These are phyloP conservation scores for Drosophila recens DNA, from an alignment of 2,888 invertebrate species.

Conservation along the genomic window DNA sequence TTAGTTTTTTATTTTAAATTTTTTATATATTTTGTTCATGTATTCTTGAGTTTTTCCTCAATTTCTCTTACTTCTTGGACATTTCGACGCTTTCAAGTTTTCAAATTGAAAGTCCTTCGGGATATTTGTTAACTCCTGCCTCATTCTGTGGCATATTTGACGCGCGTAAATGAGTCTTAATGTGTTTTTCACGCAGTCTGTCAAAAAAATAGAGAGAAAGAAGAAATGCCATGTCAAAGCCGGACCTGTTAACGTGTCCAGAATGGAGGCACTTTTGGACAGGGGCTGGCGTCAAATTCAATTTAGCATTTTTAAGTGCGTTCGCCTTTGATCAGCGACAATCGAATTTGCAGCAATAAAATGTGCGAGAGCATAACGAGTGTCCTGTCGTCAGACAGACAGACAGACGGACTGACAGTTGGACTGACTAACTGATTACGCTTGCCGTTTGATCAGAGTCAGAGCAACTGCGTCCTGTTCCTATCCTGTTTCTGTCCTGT, in stretches of 20 bases:
- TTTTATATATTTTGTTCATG: no score
- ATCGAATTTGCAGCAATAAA: slow-evolving; percentile 84
- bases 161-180: slow-evolving; percentile 77
- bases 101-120: slow-evolving; percentile 80
- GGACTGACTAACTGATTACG: slow-evolving; percentile 65
- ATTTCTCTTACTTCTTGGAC: neutral
- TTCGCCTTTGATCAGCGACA: slow-evolving; percentile 84
- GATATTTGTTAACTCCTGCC: slow-evolving; percentile 40
- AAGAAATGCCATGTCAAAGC: slow-evolving; percentile 58
- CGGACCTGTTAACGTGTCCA: slow-evolving; percentile 46
- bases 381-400: slow-evolving; percentile 22
- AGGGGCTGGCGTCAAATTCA: slow-evolving; percentile 82
- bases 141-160: slow-evolving; percentile 64
- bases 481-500: slow-evolving; percentile 11
- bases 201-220: slow-evolving; percentile 22
- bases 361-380: slow-evolving; percentile 67
- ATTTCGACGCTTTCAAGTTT: slow-evolving; percentile 25
- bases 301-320: slow-evolving; percentile 85
- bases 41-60: neutral
- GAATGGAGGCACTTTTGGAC: slow-evolving; percentile 9
- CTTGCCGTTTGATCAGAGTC: slow-evolving; percentile 75
- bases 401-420: neutral
- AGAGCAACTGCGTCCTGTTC: slow-evolving; percentile 46
- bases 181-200: slow-evolving; percentile 69
- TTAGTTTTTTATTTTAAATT: no score